Conservation (phyloP, 1,140 invertebrate genomes). For the Heliconius melpomene region DNA sequence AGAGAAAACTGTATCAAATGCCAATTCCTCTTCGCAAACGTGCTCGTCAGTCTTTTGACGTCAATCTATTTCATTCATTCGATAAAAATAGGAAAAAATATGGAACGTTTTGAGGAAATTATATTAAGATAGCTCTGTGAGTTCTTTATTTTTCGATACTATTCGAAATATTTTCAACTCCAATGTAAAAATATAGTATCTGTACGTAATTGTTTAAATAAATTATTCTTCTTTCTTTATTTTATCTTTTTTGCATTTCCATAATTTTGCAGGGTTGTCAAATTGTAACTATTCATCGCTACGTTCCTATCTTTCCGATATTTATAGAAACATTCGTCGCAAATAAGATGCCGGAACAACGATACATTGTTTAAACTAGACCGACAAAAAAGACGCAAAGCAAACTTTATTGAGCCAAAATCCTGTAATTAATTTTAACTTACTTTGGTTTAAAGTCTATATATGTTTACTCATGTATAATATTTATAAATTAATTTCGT, state of each 20-base stretch:
- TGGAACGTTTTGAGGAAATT: background rate
- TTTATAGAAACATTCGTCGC: background rate
- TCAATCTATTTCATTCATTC: conserved; percentile 2
- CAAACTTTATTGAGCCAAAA: background rate
- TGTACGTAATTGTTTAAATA: too few relatives aligned
- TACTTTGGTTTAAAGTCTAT: background rate
- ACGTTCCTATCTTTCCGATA: background rate
- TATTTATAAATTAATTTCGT: too few relatives aligned
- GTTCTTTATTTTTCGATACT: background rate
- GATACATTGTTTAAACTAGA: background rate
- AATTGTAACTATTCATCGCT: too few relatives aligned
- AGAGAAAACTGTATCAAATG: background rate
- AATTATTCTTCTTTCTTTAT: too few relatives aligned
- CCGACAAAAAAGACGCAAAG: background rate
- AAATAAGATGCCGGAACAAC: background rate
- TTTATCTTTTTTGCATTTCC: too few relatives aligned
- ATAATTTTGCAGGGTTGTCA: too few relatives aligned
- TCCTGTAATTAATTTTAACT: background rate
- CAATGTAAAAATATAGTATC: too few relatives aligned
- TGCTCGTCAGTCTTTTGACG: background rate
- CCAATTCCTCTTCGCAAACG: background rate
- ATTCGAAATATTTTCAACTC: background rate
- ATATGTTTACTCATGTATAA: too few relatives aligned
- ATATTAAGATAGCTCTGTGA: background rate
- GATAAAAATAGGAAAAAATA: background rate